Conservation (phyloP, 2,797 vertebrate genomes). For the Hozukius guyotensis region DNA sequence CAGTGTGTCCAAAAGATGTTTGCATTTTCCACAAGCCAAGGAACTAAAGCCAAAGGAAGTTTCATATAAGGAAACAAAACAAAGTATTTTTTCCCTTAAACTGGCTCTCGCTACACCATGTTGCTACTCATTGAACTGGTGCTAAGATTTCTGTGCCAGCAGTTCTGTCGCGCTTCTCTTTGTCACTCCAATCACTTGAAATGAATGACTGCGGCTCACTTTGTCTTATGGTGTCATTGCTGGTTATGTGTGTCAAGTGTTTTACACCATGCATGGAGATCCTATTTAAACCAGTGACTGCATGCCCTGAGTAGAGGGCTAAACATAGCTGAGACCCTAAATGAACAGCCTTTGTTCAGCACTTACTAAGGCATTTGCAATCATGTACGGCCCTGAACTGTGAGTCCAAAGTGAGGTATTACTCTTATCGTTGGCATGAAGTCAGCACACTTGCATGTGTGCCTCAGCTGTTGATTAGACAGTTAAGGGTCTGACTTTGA, state of each 20-base stretch:
- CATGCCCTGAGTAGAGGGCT: constrained; percentile 25
- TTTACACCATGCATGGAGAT: constrained; percentile 39
- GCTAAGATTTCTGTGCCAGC: background rate
- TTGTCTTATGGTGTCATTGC: constrained; percentile 16
- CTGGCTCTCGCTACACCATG: background rate
- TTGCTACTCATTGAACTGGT: background rate
- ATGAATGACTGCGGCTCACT: background rate
- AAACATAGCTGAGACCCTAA: constrained; percentile 54
- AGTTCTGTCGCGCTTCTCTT: background rate
- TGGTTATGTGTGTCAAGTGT: constrained; percentile 31
- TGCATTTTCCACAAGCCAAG: background rate
- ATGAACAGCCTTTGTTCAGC: constrained; percentile 51
- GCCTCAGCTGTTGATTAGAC: constrained; percentile 53
- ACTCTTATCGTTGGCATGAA: constrained; percentile 57
- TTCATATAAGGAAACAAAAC: background rate
- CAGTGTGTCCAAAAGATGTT: background rate
- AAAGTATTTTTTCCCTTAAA: background rate
- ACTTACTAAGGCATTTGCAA: constrained; percentile 45
- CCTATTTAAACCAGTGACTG: constrained; percentile 40
- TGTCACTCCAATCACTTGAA: constrained; percentile 22
- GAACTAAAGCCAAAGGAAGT: background rate
- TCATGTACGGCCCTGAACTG: constrained; percentile 31
- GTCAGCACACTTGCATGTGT: constrained; percentile 37
- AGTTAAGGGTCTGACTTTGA: constrained; percentile 5
- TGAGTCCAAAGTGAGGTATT: constrained; percentile 45